Conservation (phyloP, 1,140 invertebrate genomes). For the Notospermus geniculatus region DNA sequence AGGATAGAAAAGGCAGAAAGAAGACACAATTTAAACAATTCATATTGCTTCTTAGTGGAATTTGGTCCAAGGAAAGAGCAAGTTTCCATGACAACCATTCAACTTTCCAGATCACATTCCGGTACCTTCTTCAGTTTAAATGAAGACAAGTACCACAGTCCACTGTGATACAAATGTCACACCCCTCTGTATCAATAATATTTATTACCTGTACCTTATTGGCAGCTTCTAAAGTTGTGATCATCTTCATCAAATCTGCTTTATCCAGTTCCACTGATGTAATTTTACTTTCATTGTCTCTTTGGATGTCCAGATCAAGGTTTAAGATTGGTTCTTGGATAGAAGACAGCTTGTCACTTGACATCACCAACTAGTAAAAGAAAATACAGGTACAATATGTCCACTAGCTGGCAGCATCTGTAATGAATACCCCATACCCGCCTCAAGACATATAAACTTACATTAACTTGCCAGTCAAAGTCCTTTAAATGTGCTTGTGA, state of each 20-base stretch:
- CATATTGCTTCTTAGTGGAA: too few species aligned
- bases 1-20: too few species aligned
- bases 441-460: constrained; percentile 19
- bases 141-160: too few species aligned
- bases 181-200: too few species aligned
- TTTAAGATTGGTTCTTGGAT: constrained; percentile 39
- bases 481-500: constrained; percentile 40
- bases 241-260: constrained; percentile 36
- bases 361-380: constrained; percentile 36
- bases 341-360: constrained; percentile 42
- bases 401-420: too few species aligned
- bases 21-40: too few species aligned
- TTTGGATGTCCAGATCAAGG: constrained; percentile 35
- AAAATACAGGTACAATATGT: constrained; percentile 7
- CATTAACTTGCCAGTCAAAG: constrained; percentile 52
- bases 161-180: too few species aligned
- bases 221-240: constrained; percentile 38
- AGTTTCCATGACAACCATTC: too few species aligned
- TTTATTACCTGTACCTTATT: constrained; percentile 33
- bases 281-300: constrained; percentile 21
- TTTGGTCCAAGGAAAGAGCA: too few species aligned
- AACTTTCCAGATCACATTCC: too few species aligned
- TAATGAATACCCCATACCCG: not conserved
- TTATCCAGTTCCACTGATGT: constrained; percentile 39
- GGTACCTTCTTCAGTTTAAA: too few species aligned